Percentiles rank a stretch among this genome's conserved stretches.
Conservation (phyloP, 2,113 vertebrate species). For the Apistogramma diplotaenia region DNA sequence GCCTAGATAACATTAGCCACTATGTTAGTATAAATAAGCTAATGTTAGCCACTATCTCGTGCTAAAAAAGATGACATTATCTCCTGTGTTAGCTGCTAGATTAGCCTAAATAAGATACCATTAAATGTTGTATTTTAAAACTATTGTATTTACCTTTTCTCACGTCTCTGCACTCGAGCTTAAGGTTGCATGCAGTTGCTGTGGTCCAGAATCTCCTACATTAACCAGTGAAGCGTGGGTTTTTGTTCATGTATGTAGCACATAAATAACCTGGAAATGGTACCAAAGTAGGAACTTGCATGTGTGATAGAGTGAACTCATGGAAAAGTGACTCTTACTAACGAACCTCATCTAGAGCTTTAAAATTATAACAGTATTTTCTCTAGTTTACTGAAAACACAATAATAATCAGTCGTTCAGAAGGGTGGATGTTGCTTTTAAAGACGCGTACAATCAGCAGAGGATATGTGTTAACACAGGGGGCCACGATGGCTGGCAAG, state of each 20-base stretch:
- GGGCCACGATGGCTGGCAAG: not conserved
- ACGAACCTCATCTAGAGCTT: not conserved
- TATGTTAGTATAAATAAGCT: no score
- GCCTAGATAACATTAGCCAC: no score
- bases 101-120: no score
- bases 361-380: not conserved
- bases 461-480: not conserved
- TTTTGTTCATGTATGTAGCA: not conserved
- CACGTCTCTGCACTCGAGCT: not conserved
- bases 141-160: not conserved
- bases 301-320: not conserved
- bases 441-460: not conserved
- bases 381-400: not conserved
- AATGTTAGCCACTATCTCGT: no score
- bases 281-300: not conserved
- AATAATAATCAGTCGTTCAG: not conserved
- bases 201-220: not conserved
- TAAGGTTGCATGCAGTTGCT: not conserved
- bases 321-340: not conserved
- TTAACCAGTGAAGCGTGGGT: not conserved
- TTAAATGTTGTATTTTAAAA: not conserved
- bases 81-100: no score
- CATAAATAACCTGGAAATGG: not conserved
- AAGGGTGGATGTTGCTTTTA: not conserved
- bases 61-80: no score